phyloP scores from a whole-genome alignment of 2,888 invertebrate species.

The Nyleta sp. region DNA sequence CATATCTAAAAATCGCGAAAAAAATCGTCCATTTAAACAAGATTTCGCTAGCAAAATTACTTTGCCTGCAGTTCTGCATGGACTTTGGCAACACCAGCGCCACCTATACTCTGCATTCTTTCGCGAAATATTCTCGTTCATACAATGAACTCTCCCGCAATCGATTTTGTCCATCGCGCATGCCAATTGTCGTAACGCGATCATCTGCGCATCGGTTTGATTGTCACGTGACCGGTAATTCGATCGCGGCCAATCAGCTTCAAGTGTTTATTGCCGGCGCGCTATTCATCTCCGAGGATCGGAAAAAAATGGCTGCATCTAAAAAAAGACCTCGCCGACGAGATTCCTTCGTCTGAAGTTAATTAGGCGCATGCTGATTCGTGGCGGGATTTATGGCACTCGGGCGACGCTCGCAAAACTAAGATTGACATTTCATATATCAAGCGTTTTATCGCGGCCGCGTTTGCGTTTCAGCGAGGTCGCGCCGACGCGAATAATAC shows the following conservation, averaged over 20 bases:
- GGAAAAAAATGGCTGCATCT: constrained; percentile 13
- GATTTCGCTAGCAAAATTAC: too few species aligned
- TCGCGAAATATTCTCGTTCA: too few species aligned
- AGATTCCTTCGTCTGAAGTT: constrained; percentile 40
- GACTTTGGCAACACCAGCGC: too few species aligned
- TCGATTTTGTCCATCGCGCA: too few species aligned
- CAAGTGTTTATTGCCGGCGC: background rate
- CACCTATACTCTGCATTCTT: too few species aligned
- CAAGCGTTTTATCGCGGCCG: constrained; percentile 52
- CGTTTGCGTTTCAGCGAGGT: constrained; percentile 51
- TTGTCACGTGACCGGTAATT: constrained; percentile 1
- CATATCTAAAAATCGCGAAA: too few species aligned
- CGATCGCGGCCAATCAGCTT: background rate
- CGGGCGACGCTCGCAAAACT: constrained; percentile 50
- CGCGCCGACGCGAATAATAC: constrained; percentile 53
- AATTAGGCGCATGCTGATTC: constrained; percentile 48
- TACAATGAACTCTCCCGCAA: too few species aligned
- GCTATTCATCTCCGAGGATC: background rate
- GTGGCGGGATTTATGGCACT: constrained; percentile 43
- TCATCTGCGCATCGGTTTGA: constrained; percentile 33
- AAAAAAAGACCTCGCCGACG: background rate
- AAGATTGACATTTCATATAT: constrained; percentile 61
- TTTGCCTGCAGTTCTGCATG: too few species aligned
- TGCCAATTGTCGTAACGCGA: background rate
- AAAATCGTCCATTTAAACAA: too few species aligned